These are phyloP conservation scores for Lepus townsendii DNA, from an alignment of 2,797 vertebrate genomes.

Conservation along the genomic window DNA sequence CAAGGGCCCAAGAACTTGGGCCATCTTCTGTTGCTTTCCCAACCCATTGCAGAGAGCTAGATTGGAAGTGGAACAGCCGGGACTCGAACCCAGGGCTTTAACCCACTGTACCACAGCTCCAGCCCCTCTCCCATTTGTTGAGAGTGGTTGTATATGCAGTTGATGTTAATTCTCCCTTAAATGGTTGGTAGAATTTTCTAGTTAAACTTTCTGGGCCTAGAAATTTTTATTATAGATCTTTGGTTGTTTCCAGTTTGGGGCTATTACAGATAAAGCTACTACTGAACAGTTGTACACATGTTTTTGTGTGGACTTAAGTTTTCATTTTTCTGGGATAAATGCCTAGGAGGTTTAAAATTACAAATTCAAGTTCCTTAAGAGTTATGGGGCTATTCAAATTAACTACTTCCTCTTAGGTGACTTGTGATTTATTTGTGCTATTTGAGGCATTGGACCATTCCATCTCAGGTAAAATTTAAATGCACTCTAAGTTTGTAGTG, in stretches of 20 bases:
- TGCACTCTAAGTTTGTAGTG: background rate
- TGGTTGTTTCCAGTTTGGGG: constrained; percentile 62
- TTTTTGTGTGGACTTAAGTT: constrained; percentile 75
- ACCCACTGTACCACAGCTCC: too few species aligned
- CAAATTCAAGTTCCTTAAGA: constrained; percentile 22
- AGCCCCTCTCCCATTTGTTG: too few species aligned
- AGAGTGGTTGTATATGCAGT: too few species aligned
- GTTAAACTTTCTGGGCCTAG: background rate
- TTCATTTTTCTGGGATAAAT: constrained; percentile 78
- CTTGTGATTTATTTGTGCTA: background rate
- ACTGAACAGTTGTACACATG: constrained; percentile 48
- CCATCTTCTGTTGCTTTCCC: too few species aligned
- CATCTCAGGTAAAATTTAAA: constrained; percentile 15
- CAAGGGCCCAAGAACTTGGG: too few species aligned
- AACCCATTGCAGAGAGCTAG: too few species aligned
- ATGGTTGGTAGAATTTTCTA: constrained; percentile 23
- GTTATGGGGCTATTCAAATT: background rate
- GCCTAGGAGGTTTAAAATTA: constrained; percentile 60
- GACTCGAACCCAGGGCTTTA: too few species aligned
- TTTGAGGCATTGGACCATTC: background rate
- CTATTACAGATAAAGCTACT: constrained; percentile 67
- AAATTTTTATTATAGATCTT: constrained; percentile 49
- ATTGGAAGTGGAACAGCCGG: too few species aligned
- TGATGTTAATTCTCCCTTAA: background rate
- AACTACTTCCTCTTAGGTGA: background rate